Conservation (phyloP, 2,113 vertebrate genomes). For the Fulmarus glacialis region DNA sequence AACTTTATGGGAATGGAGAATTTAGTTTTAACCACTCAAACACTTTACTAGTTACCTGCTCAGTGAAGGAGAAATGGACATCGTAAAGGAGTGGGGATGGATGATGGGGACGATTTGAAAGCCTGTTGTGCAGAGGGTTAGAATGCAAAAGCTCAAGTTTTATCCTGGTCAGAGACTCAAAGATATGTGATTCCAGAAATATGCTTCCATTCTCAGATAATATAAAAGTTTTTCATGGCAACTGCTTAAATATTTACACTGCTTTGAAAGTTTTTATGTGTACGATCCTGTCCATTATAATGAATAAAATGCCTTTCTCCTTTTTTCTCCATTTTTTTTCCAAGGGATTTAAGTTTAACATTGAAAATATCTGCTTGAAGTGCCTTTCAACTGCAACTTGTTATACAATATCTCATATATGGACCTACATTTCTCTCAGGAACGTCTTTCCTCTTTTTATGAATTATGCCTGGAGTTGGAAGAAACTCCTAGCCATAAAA, state of each 20-base stretch:
- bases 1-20: background rate
- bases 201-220: background rate
- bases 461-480: background rate
- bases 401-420: background rate
- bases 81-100: background rate
- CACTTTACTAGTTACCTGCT: background rate
- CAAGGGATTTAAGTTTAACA: background rate
- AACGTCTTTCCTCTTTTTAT: background rate
- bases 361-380: background rate
- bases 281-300: background rate
- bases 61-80: background rate
- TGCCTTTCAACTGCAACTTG: background rate
- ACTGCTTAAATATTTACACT: background rate
- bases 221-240: background rate
- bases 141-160: background rate
- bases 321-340: background rate
- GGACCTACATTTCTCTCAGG: background rate
- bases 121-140: background rate
- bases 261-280: background rate
- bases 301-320: background rate
- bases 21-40: background rate
- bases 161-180: background rate
- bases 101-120: background rate
- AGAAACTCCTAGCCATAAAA: background rate
- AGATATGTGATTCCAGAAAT: background rate